These are phyloP conservation scores for Polyodon spathula DNA, from an alignment of 2,113 vertebrate genomes.

Conservation along the genomic window DNA sequence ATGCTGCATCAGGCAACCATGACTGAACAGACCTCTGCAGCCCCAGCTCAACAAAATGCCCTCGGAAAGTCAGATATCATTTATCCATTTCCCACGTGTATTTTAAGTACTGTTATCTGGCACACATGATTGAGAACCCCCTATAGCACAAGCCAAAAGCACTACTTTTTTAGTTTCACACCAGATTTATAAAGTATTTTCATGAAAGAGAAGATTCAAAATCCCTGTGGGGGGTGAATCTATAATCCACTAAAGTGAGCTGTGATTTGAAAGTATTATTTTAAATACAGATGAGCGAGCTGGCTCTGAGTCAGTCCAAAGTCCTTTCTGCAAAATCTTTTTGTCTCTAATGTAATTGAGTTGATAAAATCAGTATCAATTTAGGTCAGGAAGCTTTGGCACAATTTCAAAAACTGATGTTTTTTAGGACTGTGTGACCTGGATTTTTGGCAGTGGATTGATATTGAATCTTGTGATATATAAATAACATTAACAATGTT, in stretches of 20 bases:
- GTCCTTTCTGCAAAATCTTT: not conserved
- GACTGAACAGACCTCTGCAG: too few relatives aligned
- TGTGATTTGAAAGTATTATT: not conserved
- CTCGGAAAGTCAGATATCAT: too few relatives aligned
- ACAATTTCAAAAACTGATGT: not conserved
- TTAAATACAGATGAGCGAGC: not conserved
- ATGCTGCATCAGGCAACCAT: too few relatives aligned
- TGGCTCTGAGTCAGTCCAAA: not conserved
- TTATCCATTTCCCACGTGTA: too few relatives aligned
- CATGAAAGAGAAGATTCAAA: too few relatives aligned
- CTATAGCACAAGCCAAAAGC: too few relatives aligned
- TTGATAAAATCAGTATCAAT: not conserved
- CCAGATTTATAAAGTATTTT: too few relatives aligned
- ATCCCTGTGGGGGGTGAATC: not conserved
- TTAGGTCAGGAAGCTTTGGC: not conserved
- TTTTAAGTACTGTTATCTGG: too few relatives aligned
- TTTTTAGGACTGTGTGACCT: not conserved
- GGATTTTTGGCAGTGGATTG: not conserved
- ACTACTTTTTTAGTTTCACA: too few relatives aligned
- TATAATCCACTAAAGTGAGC: not conserved
- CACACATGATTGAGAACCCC: too few relatives aligned
- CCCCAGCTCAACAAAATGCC: too few relatives aligned
- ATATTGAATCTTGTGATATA: not conserved
- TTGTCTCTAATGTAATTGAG: not conserved
- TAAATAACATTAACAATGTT: not conserved